Conservation (phyloP, 2,888 invertebrate species). For the Drosophila dives region DNA sequence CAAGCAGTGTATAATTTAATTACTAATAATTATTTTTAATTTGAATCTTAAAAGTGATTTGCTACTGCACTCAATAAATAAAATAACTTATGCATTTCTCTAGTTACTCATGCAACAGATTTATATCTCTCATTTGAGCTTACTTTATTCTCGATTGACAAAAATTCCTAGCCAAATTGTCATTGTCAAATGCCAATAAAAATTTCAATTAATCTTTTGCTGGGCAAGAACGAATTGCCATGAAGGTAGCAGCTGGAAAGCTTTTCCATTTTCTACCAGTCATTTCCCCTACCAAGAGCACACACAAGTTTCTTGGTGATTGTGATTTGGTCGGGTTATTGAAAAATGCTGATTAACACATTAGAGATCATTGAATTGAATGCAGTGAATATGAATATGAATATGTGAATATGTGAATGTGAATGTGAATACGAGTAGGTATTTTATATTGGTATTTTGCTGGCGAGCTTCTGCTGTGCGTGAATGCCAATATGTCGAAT, state of each 20-base stretch:
- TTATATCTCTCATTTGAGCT: slow-evolving; percentile 29
- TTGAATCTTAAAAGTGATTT: not conserved
- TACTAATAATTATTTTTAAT: not conserved
- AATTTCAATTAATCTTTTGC: slow-evolving; percentile 64
- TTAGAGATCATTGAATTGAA: slow-evolving; percentile 66
- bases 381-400: slow-evolving; percentile 35
- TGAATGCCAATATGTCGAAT: slow-evolving; percentile 83
- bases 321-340: slow-evolving; percentile 59
- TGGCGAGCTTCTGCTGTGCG: slow-evolving; percentile 64
- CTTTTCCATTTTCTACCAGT: slow-evolving; percentile 31
- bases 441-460: slow-evolving; percentile 34
- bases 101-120: slow-evolving; percentile 25
- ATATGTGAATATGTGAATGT: slow-evolving; percentile 8
- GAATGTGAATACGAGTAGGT: slow-evolving; percentile 24
- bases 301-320: slow-evolving; percentile 7
- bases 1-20: not conserved
- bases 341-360: slow-evolving; percentile 81
- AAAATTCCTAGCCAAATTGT: slow-evolving; percentile 48
- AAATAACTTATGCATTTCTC: not conserved
- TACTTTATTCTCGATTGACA: slow-evolving; percentile 46
- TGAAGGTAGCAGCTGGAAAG: slow-evolving; percentile 27
- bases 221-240: slow-evolving; percentile 3
- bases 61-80: not conserved
- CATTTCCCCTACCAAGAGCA: not conserved
- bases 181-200: slow-evolving; percentile 51